Conservation (phyloP, 2,888 invertebrate species). For the Corbicula japonica region DNA sequence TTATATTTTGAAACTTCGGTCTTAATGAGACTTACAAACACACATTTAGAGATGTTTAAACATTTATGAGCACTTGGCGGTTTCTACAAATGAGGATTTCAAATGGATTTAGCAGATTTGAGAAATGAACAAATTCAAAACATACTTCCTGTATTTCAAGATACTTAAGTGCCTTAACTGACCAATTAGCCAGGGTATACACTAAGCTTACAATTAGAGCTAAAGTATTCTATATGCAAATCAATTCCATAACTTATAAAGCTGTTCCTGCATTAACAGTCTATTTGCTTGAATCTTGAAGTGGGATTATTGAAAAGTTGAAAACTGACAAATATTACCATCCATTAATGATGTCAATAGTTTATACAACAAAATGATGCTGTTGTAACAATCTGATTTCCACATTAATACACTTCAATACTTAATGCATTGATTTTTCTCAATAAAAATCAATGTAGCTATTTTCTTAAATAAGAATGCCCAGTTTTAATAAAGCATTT, state of each 20-base stretch:
- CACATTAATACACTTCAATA: conserved; percentile 10
- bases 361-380: conserved; percentile 13
- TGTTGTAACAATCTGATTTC: conserved; percentile 8
- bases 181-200: conserved; percentile 41
- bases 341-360: conserved; percentile 10
- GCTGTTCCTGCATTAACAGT: neutral
- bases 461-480: too few species aligned
- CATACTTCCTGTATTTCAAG: conserved; percentile 51
- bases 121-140: conserved; percentile 41
- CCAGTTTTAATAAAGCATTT: too few species aligned
- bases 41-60: conserved; percentile 22
- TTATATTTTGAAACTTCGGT: conserved; percentile 37
- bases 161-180: conserved; percentile 37
- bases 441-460: conserved; percentile 29
- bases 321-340: conserved; percentile 11
- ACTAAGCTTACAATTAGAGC: conserved; percentile 19
- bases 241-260: neutral
- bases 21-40: conserved; percentile 41
- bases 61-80: conserved; percentile 36
- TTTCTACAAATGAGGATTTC: conserved; percentile 21
- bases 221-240: conserved; percentile 1
- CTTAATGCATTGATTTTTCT: too few species aligned
- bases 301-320: conserved; percentile 5
- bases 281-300: conserved; percentile 5
- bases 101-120: conserved; percentile 51